A percentile compares a stretch with the other conserved stretches of the same genome.
phyloP scores from a whole-genome alignment of 2,113 vertebrate species.

The Haemorhous mexicanus region DNA sequence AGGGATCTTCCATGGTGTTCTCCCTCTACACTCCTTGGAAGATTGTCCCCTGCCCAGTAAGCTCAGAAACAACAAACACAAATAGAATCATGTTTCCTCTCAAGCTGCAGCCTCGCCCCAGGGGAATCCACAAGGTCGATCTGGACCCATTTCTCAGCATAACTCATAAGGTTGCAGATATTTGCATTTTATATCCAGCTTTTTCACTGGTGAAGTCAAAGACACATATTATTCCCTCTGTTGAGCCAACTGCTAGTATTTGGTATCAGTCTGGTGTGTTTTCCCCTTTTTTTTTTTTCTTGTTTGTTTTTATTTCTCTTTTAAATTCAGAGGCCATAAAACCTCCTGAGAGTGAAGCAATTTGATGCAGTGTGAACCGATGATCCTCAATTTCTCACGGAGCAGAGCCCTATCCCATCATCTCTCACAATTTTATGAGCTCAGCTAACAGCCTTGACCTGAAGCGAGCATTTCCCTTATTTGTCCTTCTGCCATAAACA shows the following conservation, averaged over 20 bases:
- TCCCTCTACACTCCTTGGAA: background rate
- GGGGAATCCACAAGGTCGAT: background rate
- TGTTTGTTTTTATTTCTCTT: background rate
- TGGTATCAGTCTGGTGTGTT: background rate
- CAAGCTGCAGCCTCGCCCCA: background rate
- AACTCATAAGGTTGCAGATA: background rate
- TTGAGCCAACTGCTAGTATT: background rate
- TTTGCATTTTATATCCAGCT: background rate
- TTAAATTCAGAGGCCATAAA: background rate
- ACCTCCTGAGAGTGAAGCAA: background rate
- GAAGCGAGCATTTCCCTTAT: background rate
- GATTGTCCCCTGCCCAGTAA: background rate
- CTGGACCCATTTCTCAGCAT: background rate
- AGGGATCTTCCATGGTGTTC: background rate
- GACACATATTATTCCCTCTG: background rate
- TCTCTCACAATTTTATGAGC: background rate
- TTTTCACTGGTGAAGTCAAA: background rate
- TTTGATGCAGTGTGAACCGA: background rate
- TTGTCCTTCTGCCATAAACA: background rate
- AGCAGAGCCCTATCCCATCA: background rate
- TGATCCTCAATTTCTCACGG: background rate
- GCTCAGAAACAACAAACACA: slow-evolving; percentile 3
- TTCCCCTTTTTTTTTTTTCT: background rate
- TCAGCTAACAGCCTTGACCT: background rate
- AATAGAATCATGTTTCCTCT: background rate